A percentile compares a stretch with the other conserved stretches of the same genome.
Conservation (phyloP, 2,888 invertebrate species). For the Zaprionus lineosus region DNA sequence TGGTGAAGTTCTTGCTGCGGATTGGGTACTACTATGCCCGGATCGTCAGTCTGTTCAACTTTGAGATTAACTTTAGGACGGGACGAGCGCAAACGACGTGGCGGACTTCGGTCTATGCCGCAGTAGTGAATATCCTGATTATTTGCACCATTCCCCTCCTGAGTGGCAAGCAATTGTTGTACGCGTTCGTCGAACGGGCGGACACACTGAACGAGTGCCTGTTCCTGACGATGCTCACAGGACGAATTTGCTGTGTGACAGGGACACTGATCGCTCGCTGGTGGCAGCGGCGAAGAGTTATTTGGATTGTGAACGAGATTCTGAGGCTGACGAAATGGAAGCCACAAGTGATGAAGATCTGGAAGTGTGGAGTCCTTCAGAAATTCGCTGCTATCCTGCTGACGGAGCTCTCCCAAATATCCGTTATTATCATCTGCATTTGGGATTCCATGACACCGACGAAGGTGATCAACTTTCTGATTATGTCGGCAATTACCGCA, state of each 20-base stretch:
- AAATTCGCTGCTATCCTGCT: conserved; percentile 11
- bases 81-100: conserved; percentile 30
- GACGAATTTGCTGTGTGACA: conserved; percentile 18
- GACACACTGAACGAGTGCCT: conserved; percentile 21
- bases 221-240: not conserved
- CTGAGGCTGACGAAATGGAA: conserved; percentile 3
- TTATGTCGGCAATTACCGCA: conserved; percentile 2
- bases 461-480: not conserved
- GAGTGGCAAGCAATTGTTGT: not conserved
- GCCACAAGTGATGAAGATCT: conserved; percentile 33
- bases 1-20: conserved; percentile 28
- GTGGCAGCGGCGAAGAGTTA: conserved; percentile 23
- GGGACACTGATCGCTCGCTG: conserved; percentile 35
- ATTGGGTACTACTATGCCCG: conserved; percentile 35
- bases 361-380: conserved; percentile 26
- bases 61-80: conserved; percentile 42
- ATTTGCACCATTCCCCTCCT: conserved; percentile 8
- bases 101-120: conserved; percentile 30
- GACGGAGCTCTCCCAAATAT: conserved; percentile 11
- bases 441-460: not conserved
- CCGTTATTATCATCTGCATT: not conserved
- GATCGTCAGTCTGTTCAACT: conserved; percentile 43
- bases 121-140: conserved; percentile 6
- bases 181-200: not conserved
- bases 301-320: conserved; percentile 24